Percentiles rank a stretch among this genome's conserved stretches.
Evolutionary conservation across 35 echinoderm and acorn worm species (phyloP).

Genomic region (Lytechinus pictus): DNA sequence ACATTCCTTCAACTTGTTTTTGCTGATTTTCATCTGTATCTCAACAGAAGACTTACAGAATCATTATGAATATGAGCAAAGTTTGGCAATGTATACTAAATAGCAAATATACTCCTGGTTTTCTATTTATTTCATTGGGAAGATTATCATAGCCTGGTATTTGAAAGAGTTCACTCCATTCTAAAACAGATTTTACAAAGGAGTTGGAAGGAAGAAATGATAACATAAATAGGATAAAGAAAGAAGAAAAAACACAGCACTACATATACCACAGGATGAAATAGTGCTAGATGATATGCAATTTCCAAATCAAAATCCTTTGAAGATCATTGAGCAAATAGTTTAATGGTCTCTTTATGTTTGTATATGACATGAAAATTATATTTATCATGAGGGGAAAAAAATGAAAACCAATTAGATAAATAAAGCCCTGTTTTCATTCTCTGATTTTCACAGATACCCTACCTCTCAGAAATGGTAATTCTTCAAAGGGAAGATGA

Average conservation of each 20-base stretch:
- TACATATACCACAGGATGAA: neutral
- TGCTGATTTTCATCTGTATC: neutral
- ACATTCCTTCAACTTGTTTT: neutral
- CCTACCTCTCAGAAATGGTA: neutral
- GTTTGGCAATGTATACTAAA: neutral
- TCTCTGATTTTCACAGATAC: neutral
- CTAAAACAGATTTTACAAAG: neutral
- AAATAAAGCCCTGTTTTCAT: neutral
- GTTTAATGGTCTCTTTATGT: neutral
- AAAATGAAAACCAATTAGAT: neutral
- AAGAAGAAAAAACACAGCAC: neutral
- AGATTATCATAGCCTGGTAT: neutral
- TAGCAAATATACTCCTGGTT: neutral
- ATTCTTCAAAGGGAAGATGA: neutral
- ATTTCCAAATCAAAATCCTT: neutral
- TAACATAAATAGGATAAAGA: neutral
- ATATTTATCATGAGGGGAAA: too few relatives aligned
- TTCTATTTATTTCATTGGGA: neutral
- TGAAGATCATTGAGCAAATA: neutral
- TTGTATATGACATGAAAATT: neutral
- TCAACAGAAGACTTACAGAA: neutral
- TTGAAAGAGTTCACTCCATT: constrained; percentile 3
- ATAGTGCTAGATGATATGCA: neutral
- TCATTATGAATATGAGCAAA: neutral
- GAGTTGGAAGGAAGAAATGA: neutral